Evolutionary conservation across 2,113 vertebrate genomes (phyloP), one percentile per base, ranked within the genome.

Genomic region (Variabilichromis moorii): DNA sequence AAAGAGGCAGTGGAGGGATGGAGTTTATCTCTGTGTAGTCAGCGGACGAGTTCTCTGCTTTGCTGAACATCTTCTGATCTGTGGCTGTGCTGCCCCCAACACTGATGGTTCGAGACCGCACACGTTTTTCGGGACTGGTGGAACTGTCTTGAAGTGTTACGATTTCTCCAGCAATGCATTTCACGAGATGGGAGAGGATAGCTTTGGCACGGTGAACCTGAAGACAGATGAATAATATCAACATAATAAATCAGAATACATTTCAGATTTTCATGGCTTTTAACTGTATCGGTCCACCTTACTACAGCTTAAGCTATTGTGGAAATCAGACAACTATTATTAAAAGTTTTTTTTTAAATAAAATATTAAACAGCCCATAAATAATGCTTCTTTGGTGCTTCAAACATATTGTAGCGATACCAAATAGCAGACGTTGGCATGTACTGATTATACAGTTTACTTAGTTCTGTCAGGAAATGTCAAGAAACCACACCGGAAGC

Each of bases 11-110:
- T 0, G 99, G 99, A 79, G 99, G 99, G 89, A 99, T 96, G 73
- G 98, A 98, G 90, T 98, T 98, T 88, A 99, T 99, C 96, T 99
- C 98, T 0, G 97, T 97, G 80, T 99, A 99, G 93, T 99, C 98
- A 7, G 96, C 80, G 12, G 82, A 73, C 9, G 94, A 95, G 91
- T 95, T 97, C 89, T 98, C 98, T n/a, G 86, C 90, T 90, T 97
- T 98, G 93, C 94, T 97, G 94, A 99, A 98, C 8, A 98, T 96
- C 94, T 97, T 98, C 4, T 97, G 96, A 86, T 98, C 98, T 87
- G 97, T 96, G 85, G 97, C 94, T 35, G 98, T 98, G 95, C 98
- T 98, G 85, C 99, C 99, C 89, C 98, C 98, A 31, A 97, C 98
- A 89, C 98, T 98, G 92, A 99, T 99, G 1, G 97, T 98, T 82